Conservation (phyloP, 2,888 invertebrate genomes). For the Corbicula japonica region DNA sequence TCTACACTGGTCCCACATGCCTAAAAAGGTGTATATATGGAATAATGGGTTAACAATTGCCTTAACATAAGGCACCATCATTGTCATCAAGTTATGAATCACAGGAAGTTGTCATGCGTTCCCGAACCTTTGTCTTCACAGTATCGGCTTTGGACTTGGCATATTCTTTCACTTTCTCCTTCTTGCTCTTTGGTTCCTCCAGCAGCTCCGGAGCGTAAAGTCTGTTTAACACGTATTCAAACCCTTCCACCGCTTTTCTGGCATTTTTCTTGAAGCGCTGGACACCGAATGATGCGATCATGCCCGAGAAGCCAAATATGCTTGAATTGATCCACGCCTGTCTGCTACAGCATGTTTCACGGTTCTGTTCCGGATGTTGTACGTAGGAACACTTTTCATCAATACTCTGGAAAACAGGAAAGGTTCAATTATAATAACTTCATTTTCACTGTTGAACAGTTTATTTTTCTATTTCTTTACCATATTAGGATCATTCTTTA, state of each 20-base stretch:
- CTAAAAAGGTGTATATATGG: too few species aligned
- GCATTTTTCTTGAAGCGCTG: constrained; percentile 96
- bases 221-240: constrained; percentile 91
- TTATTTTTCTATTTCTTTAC: too few species aligned
- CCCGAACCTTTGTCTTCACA: constrained; percentile 56
- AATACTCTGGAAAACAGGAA: constrained; percentile 91
- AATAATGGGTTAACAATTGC: too few species aligned
- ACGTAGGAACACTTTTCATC: constrained; percentile 96
- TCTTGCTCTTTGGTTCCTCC: constrained; percentile 43
- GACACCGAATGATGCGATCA: constrained; percentile 95
- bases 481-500: too few species aligned
- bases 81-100: neutral
- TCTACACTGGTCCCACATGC: too few species aligned
- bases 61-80: too few species aligned
- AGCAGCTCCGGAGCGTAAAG: constrained; percentile 69
- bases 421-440: too few species aligned
- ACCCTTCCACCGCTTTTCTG: constrained; percentile 93
- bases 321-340: constrained; percentile 96
- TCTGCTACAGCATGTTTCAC: constrained; percentile 92
- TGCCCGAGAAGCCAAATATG: constrained; percentile 93
- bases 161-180: constrained; percentile 92
- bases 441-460: too few species aligned
- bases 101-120: constrained; percentile 14
- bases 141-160: constrained; percentile 88
- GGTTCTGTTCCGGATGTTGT: constrained; percentile 90